Conservation (phyloP, 2,797 vertebrate species). For the Tarsius wallacei region DNA sequence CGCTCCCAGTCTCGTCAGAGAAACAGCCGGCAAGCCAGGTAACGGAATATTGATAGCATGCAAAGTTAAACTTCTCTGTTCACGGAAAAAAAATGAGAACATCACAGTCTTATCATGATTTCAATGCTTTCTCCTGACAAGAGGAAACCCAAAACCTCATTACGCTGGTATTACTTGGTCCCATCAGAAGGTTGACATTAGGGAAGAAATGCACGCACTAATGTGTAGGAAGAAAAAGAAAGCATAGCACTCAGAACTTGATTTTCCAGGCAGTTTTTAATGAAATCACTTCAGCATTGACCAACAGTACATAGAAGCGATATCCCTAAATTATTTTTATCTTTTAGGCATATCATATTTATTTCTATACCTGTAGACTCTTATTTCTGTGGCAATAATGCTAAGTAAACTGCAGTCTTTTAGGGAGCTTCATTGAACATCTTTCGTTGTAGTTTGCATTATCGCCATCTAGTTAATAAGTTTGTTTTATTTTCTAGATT, state of each 20-base stretch:
- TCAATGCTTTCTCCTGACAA: slow-evolving; percentile 88
- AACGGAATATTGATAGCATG: slow-evolving; percentile 91
- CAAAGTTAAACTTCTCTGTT: slow-evolving; percentile 88
- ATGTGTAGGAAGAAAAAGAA: slow-evolving; percentile 71
- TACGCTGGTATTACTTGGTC: slow-evolving; percentile 79
- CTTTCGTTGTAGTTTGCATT: slow-evolving; percentile 89
- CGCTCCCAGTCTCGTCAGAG: slow-evolving; percentile 95
- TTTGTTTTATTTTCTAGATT: slow-evolving; percentile 80
- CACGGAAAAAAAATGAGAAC: slow-evolving; percentile 83
- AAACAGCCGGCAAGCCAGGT: slow-evolving; percentile 96
- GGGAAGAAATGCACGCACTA: slow-evolving; percentile 83
- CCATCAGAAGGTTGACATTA: slow-evolving; percentile 86
- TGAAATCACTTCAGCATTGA: slow-evolving; percentile 85
- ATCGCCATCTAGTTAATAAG: slow-evolving; percentile 80
- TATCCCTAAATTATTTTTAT: slow-evolving; percentile 84
- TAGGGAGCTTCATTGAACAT: slow-evolving; percentile 86
- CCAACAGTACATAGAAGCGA: slow-evolving; percentile 82
- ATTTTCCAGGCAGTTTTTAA: slow-evolving; percentile 85
- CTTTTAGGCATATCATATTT: slow-evolving; percentile 85
- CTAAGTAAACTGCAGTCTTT: slow-evolving; percentile 84
- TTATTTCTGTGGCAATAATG: slow-evolving; percentile 87
- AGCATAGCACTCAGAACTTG: slow-evolving; percentile 71
- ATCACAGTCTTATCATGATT: slow-evolving; percentile 80
- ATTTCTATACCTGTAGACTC: slow-evolving; percentile 84
- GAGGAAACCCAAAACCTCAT: slow-evolving; percentile 87